Percentiles rank a stretch among this genome's conserved stretches.
These are phyloP conservation scores for Prionailurus bengalensis DNA, from an alignment of 2,113 vertebrate species.

Conservation along the genomic window DNA sequence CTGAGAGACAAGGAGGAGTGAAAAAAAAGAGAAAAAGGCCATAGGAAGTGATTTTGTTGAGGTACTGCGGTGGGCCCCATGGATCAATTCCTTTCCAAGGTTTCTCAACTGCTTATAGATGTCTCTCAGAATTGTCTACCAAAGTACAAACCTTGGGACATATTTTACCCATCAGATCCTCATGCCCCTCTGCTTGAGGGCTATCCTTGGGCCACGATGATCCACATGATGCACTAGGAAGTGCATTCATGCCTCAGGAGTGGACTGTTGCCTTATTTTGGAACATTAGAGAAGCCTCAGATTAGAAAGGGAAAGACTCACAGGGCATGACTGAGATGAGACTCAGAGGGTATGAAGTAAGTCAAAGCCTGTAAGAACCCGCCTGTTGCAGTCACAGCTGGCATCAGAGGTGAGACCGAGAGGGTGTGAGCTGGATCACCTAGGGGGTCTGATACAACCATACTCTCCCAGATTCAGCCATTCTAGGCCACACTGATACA, in stretches of 20 bases:
- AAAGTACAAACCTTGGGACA: background rate
- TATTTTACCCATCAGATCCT: background rate
- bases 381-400: background rate
- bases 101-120: background rate
- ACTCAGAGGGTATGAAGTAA: background rate
- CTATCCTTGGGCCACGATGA: background rate
- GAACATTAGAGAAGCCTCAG: background rate
- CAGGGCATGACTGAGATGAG: background rate
- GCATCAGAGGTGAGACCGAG: background rate
- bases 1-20: background rate
- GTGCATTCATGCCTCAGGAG: background rate
- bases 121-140: background rate
- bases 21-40: background rate
- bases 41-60: background rate
- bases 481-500: background rate
- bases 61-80: background rate
- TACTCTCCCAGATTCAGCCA: background rate
- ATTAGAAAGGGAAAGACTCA: background rate
- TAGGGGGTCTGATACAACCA: rapidly evolving
- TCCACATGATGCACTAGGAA: background rate
- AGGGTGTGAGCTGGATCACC: background rate
- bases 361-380: background rate
- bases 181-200: background rate
- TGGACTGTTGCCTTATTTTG: background rate
- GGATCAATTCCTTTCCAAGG: background rate